phyloP scores from a whole-genome alignment of 2,888 invertebrate species.

The Sisyra nigra region DNA sequence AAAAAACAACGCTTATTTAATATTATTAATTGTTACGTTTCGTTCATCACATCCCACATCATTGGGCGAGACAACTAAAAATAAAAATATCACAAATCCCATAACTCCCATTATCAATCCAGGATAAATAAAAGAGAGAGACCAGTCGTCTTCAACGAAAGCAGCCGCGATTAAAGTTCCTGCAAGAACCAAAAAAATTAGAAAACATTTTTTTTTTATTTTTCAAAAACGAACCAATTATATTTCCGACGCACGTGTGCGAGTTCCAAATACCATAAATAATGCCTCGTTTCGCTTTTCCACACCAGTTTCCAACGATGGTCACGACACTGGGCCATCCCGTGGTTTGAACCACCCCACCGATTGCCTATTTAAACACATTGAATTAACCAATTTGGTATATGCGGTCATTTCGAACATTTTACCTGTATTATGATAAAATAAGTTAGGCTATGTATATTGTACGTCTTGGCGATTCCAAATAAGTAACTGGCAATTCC shows the following conservation, averaged over 20 bases:
- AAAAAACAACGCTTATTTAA: too few relatives aligned
- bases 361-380: constrained; percentile 44
- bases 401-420: constrained; percentile 5
- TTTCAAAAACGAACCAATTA: constrained; percentile 44
- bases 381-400: not conserved
- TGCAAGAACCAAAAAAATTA: constrained; percentile 16
- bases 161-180: constrained; percentile 71
- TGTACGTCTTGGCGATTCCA: constrained; percentile 67
- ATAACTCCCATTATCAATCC: constrained; percentile 60
- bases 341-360: constrained; percentile 80
- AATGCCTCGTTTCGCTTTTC: constrained; percentile 73
- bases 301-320: constrained; percentile 94
- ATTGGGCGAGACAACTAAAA: constrained; percentile 68
- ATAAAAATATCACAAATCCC: constrained; percentile 63
- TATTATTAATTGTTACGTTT: too few relatives aligned
- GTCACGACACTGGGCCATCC: constrained; percentile 96
- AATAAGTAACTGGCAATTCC: constrained; percentile 77
- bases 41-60: constrained; percentile 43
- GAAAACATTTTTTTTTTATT: constrained; percentile 1
- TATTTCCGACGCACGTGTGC: constrained; percentile 91
- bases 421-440: constrained; percentile 70
- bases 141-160: constrained; percentile 80
- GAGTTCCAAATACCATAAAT: constrained; percentile 97
- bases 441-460: constrained; percentile 68
- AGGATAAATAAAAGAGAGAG: constrained; percentile 81